Conservation (phyloP, 2,797 vertebrate species). For the Rhynchonycteris naso region DNA sequence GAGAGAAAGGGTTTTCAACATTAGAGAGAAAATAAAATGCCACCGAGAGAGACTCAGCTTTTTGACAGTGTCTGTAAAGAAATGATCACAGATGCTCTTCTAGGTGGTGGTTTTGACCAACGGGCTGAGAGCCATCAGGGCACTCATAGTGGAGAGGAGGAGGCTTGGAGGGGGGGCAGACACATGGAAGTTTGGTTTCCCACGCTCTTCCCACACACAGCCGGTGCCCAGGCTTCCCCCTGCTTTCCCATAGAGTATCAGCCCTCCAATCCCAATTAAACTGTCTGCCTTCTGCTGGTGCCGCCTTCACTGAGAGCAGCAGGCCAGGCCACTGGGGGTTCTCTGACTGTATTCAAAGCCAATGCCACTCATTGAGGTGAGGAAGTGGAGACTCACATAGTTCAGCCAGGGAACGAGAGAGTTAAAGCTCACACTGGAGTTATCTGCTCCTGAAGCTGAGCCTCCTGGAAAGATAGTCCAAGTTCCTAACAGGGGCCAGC, state of each 20-base stretch:
- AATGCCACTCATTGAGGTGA: not conserved
- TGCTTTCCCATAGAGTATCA: not conserved
- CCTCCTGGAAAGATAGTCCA: not conserved
- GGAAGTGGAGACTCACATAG: not conserved
- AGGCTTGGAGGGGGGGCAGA: not conserved
- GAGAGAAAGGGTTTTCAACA: conserved; percentile 22
- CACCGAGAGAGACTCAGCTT: not conserved
- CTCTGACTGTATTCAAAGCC: not conserved
- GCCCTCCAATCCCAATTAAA: not conserved
- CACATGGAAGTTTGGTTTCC: not conserved
- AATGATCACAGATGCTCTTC: not conserved
- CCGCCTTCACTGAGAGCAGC: not conserved
- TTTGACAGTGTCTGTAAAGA: not conserved
- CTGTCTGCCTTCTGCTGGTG: not conserved
- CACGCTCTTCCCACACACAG: not conserved
- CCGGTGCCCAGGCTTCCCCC: not conserved
- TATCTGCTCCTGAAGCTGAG: not conserved
- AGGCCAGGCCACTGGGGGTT: not conserved
- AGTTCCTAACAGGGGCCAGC: not conserved
- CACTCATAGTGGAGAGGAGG: not conserved
- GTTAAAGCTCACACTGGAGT: not conserved
- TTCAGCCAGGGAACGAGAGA: not conserved
- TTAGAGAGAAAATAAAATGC: not conserved
- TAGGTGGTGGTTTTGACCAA: not conserved
- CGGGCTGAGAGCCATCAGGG: not conserved